Conservation (phyloP, 2,113 vertebrate genomes). For the Jacana jacana region DNA sequence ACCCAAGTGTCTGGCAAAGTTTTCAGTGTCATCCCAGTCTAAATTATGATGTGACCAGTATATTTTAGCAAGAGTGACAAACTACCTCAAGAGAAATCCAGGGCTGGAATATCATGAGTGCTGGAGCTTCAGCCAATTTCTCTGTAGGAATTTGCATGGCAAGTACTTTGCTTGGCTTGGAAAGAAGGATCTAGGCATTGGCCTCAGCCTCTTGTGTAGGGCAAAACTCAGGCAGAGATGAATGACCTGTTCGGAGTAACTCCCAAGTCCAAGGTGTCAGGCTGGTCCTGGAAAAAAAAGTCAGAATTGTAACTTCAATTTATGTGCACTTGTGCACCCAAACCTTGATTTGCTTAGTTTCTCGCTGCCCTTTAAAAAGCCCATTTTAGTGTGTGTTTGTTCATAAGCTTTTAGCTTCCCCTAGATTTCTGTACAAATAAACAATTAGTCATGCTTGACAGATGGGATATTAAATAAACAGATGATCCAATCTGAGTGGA, state of each 20-base stretch:
- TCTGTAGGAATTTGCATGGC: neutral
- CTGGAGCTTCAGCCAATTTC: neutral
- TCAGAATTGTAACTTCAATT: neutral
- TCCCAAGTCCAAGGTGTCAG: neutral
- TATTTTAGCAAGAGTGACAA: neutral
- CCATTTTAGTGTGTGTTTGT: neutral
- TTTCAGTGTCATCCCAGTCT: neutral
- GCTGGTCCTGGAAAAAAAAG: neutral
- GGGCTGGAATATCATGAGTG: neutral
- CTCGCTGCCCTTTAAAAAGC: neutral
- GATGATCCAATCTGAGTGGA: neutral
- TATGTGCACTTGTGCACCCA: neutral
- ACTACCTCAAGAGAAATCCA: neutral
- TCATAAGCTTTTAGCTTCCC: neutral
- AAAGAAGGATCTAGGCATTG: neutral
- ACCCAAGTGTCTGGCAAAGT: neutral
- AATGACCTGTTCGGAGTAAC: neutral
- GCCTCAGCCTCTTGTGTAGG: neutral
- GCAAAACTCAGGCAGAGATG: neutral
- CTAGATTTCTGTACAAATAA: neutral
- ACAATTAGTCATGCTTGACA: neutral
- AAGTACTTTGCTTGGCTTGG: neutral
- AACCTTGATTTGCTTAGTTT: neutral
- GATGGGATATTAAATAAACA: neutral
- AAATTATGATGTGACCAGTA: neutral